phyloP scores from a whole-genome alignment of 2,797 vertebrate genomes.

The Phylloscopus collybita region DNA sequence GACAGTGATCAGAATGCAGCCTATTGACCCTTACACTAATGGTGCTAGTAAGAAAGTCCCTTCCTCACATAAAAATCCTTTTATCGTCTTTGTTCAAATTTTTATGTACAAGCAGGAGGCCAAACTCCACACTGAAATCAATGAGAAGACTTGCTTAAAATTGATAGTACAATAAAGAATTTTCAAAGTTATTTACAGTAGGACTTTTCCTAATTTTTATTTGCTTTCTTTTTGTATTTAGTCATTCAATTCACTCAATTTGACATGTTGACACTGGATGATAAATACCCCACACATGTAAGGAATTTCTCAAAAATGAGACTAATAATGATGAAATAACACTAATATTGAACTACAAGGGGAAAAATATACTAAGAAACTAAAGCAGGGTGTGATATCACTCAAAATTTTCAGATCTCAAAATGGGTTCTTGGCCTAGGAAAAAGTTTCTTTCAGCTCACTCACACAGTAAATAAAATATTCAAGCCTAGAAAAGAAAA shows the following conservation, averaged over 20 bases:
- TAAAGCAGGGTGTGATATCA: neutral
- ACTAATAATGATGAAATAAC: neutral
- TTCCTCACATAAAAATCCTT: neutral
- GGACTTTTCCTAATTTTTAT: neutral
- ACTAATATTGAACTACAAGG: neutral
- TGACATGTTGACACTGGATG: neutral
- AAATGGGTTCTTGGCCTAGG: neutral
- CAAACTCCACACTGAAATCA: neutral
- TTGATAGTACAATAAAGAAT: neutral
- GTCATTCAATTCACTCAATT: neutral
- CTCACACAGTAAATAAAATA: neutral
- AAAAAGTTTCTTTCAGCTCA: neutral
- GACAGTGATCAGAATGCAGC: neutral
- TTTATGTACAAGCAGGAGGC: neutral
- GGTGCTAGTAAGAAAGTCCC: neutral
- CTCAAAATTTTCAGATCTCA: neutral
- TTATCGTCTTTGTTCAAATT: neutral
- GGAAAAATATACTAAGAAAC: neutral
- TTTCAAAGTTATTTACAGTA: neutral
- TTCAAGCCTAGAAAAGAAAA: neutral
- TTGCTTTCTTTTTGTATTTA: slow-evolving; percentile 25
- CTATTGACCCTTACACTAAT: neutral
- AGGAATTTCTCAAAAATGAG: neutral
- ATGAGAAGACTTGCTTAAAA: slow-evolving; percentile 2
- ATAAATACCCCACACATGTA: neutral